Percentiles rank a stretch among this genome's conserved stretches.
phyloP scores from a whole-genome alignment of 2,888 invertebrate species.

The Hoplodrina blanda region DNA sequence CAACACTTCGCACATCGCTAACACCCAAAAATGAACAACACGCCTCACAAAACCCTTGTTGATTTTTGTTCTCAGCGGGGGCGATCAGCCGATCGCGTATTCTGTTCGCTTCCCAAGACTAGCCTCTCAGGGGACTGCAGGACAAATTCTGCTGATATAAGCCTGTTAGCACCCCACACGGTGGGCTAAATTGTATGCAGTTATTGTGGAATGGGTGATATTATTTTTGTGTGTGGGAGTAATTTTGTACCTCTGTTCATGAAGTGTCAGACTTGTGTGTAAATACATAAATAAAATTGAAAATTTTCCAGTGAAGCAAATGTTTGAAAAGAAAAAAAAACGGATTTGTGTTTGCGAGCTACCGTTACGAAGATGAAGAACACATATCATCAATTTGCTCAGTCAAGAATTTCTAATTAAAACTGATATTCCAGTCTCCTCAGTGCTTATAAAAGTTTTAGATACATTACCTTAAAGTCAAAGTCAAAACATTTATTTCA shows the following conservation, averaged over 20 bases:
- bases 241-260: neutral
- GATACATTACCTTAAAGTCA: too few species aligned
- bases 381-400: too few species aligned
- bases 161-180: constrained; percentile 79
- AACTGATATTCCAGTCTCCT: too few species aligned
- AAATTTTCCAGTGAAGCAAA: too few species aligned
- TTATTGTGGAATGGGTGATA: constrained; percentile 43
- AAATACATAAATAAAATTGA: too few species aligned
- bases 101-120: constrained; percentile 78
- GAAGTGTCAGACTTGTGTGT: neutral
- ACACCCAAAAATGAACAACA: constrained; percentile 79
- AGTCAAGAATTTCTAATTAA: neutral
- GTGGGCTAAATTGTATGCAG: constrained; percentile 60
- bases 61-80: constrained; percentile 87
- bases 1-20: constrained; percentile 40
- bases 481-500: too few species aligned
- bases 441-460: too few species aligned
- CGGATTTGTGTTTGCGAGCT: too few species aligned
- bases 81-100: constrained; percentile 69
- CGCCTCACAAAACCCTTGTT: constrained; percentile 79
- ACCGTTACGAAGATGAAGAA: too few species aligned
- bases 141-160: constrained; percentile 79
- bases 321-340: too few species aligned
- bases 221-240: constrained; percentile 6
- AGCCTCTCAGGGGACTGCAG: constrained; percentile 76